Evolutionary conservation across 2,113 vertebrate species (phyloP).

Genomic region (Alethe castanea): DNA sequence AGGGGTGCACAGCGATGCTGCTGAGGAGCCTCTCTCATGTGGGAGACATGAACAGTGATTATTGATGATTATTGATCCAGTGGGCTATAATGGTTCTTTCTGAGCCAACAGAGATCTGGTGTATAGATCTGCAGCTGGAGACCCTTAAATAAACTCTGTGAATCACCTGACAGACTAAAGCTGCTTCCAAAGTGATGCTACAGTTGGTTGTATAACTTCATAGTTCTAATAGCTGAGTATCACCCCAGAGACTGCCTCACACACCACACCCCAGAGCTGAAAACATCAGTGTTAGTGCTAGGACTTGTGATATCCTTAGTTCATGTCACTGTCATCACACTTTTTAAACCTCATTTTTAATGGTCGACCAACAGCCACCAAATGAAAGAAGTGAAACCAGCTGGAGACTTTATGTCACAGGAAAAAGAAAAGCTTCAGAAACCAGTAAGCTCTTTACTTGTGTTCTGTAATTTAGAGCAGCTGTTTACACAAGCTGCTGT

Average conservation of each 20-base stretch:
- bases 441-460: not conserved
- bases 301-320: not conserved
- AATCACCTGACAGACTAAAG: not conserved
- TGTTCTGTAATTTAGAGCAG: not conserved
- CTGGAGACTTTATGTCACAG: not conserved
- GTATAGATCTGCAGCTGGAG: not conserved
- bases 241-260: not conserved
- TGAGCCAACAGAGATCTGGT: not conserved
- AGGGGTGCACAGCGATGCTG: not conserved
- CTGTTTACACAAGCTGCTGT: not conserved
- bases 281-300: not conserved
- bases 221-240: not conserved
- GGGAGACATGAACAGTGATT: not conserved
- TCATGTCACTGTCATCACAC: not conserved
- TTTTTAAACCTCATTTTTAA: not conserved
- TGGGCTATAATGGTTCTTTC: not conserved
- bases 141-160: constrained; percentile 24
- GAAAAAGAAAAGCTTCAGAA: not conserved
- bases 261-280: not conserved
- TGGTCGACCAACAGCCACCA: not conserved
- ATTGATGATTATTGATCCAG: constrained; percentile 2
- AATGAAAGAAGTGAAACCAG: not conserved
- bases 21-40: not conserved
- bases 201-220: not conserved
- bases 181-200: not conserved